These are phyloP conservation scores for Peromyscus nudipes DNA, from an alignment of 2,797 vertebrate species.

Conservation along the genomic window DNA sequence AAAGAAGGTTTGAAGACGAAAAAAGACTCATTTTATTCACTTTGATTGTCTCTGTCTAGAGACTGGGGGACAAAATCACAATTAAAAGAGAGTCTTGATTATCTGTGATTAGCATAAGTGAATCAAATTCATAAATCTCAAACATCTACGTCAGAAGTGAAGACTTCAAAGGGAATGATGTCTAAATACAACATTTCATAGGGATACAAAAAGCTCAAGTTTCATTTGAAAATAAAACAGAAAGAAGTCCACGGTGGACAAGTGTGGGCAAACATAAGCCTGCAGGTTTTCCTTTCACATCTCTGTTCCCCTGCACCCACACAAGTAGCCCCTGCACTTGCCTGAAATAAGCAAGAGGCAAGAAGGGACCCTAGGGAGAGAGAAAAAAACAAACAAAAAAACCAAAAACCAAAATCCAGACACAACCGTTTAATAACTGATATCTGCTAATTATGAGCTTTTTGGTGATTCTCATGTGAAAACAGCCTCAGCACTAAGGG, in stretches of 20 bases:
- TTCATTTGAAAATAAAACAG: conserved; percentile 10
- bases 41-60: conserved; percentile 29
- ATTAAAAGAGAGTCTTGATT: conserved; percentile 2
- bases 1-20: not conserved
- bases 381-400: not conserved
- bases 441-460: not conserved
- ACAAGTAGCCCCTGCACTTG: not conserved
- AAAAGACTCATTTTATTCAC: not conserved
- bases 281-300: not conserved
- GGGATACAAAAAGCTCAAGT: not conserved
- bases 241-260: not conserved
- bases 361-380: not conserved
- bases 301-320: not conserved
- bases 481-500: not conserved
- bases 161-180: conserved; percentile 24
- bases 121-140: conserved; percentile 49
- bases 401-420: not conserved
- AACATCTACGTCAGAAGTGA: conserved; percentile 28
- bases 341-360: not conserved
- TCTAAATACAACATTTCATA: conserved; percentile 16
- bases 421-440: not conserved
- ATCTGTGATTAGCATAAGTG: conserved; percentile 17
- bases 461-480: not conserved
- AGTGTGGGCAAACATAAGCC: not conserved
- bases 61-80: not conserved